Evolutionary conservation across 1,140 invertebrate genomes (phyloP).

Genomic region (Marisa cornuarietis): DNA sequence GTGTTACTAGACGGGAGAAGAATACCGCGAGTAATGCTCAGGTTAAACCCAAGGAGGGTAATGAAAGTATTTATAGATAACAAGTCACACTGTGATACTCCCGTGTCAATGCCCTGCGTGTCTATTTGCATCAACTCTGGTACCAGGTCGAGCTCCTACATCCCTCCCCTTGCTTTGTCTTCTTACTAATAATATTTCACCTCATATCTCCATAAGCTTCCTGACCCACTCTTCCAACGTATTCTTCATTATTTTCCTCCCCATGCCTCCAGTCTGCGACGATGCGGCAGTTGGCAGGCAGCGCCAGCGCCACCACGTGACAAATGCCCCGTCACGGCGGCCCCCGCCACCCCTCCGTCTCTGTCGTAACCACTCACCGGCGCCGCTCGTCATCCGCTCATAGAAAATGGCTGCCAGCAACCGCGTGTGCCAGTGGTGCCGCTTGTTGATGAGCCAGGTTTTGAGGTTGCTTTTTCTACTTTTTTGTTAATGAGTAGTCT

Average conservation of each 20-base stretch:
- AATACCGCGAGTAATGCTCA: no score
- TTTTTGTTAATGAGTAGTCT: no score
- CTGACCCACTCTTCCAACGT: background rate
- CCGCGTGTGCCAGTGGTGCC: no score
- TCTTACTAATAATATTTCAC: background rate
- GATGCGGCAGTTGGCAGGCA: background rate
- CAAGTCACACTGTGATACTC: no score
- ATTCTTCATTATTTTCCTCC: background rate
- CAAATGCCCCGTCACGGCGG: conserved; percentile 3
- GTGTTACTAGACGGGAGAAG: no score
- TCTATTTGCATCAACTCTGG: no score
- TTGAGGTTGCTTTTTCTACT: no score
- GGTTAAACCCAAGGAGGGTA: no score
- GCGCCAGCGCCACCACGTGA: background rate
- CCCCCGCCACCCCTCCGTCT: conserved; percentile 3
- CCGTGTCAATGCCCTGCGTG: no score
- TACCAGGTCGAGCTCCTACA: no score
- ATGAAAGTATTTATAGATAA: no score
- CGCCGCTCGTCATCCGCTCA: background rate
- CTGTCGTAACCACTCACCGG: background rate
- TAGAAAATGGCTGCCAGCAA: background rate
- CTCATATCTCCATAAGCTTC: background rate
- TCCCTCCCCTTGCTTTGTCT: background rate
- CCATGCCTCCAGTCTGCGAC: background rate
- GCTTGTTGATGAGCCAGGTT: no score